phyloP scores from a whole-genome alignment of 2,888 invertebrate genomes.

The Julus scanicus region DNA sequence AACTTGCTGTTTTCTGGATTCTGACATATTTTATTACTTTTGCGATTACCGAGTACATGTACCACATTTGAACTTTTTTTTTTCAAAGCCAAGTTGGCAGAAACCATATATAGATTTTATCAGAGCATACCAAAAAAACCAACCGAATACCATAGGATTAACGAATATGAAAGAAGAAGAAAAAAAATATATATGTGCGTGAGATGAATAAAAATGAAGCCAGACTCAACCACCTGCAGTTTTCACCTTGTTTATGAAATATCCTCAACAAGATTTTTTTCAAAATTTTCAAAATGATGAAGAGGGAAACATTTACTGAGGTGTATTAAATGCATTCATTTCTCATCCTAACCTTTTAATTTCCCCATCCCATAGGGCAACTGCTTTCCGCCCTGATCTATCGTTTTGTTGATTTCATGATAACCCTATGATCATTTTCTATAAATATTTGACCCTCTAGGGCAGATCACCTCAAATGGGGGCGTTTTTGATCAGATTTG shows the following conservation, averaged over 20 bases:
- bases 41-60: conserved; percentile 7
- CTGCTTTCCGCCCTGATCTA: conserved; percentile 12
- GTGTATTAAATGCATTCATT: conserved; percentile 34
- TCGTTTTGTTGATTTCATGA: background rate
- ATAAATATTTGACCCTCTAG: background rate
- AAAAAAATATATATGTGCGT: background rate
- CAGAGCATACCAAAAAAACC: conserved; percentile 23
- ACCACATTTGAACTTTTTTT: background rate
- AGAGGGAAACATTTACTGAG: background rate
- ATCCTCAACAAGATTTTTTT: background rate
- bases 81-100: background rate
- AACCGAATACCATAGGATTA: conserved; percentile 27
- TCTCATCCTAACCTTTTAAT: conserved; percentile 4
- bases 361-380: background rate
- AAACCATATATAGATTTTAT: conserved; percentile 41
- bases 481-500: background rate
- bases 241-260: conserved; percentile 43
- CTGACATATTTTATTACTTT: conserved; percentile 32
- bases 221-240: conserved; percentile 30
- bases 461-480: background rate
- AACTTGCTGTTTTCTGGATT: conserved; percentile 23
- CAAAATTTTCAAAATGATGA: background rate
- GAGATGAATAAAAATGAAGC: conserved; percentile 41
- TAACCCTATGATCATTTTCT: conserved; percentile 12
- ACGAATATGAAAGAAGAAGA: background rate